phyloP scores from a whole-genome alignment of 2,888 invertebrate species.

The Resseliella maxima region DNA sequence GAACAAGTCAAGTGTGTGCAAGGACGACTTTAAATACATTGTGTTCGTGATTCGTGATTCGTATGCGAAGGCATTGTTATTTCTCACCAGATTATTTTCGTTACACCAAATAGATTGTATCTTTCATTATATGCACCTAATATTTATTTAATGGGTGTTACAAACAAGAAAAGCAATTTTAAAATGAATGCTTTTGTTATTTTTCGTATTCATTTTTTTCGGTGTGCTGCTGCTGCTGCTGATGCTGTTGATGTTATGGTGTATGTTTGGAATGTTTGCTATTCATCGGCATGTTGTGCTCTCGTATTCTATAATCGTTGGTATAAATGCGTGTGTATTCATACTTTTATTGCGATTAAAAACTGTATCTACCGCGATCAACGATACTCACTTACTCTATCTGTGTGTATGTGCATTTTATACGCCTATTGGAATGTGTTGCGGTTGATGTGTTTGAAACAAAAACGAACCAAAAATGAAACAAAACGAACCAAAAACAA shows the following conservation, averaged over 20 bases:
- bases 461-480: too few relatives aligned
- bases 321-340: slow-evolving; percentile 13
- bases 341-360: slow-evolving; percentile 19
- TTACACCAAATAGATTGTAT: slow-evolving; percentile 30
- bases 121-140: slow-evolving; percentile 11
- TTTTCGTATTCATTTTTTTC: background rate
- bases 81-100: slow-evolving; percentile 2
- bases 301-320: background rate
- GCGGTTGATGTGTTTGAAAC: background rate
- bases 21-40: background rate
- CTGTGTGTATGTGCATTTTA: background rate
- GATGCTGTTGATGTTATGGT: background rate
- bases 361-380: background rate
- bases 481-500: too few relatives aligned
- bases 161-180: slow-evolving; percentile 33
- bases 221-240: too few relatives aligned
- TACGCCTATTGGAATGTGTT: slow-evolving; percentile 1
- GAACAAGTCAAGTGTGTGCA: background rate
- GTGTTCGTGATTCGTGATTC: background rate
- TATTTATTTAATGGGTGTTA: slow-evolving; percentile 48
- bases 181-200: slow-evolving; percentile 25
- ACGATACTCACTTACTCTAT: background rate
- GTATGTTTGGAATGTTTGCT: too few relatives aligned
- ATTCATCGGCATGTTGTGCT: too few relatives aligned
- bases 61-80: background rate